Evolutionary conservation across 2,797 vertebrate species (phyloP), one percentile per base, ranked within the genome.

Genomic region (Neomorphus geoffroyi): DNA sequence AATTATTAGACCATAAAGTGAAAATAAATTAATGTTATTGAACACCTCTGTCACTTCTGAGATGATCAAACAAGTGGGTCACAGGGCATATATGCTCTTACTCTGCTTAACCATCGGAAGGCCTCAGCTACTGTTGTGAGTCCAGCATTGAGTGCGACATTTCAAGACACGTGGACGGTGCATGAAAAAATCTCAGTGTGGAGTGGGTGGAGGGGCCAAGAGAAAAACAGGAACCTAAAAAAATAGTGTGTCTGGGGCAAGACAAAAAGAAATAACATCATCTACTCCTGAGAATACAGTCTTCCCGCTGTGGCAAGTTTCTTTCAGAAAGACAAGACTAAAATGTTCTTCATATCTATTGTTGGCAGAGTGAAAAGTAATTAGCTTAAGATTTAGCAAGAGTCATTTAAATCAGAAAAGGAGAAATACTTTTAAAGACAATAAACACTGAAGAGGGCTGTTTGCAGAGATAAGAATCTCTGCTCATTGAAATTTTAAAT

Each of bases 401-500:
- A 79, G 53, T 60, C 27, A n/a, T 58, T 64, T 58, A 75, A 90
- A 32, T 70, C 19, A 70, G 62, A 88, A 93, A 93, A 86, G 48
- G 26, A 92, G 54, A 90, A 92, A 78, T 57, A 54, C 6, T 91
- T 81, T 78, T 74, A 88, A 93, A 43, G 46, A 79, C 39, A 77
- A 86, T 51, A 86, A 84, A 89, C 57, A 73, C 28, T 26, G 45
- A 86, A 90, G n/a, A 67, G 89, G 39, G 21, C 24, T 95, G 33
- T 87, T 96, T 92, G 90, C 77, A 69, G 86, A 90, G 45, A 54
- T 39, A 32, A 32, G 61, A 81, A 92, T 70, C 64, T 94, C 73
- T 90, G 66, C n/a, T 30, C 48, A 53, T 2, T 66, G 70, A 87
- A 80, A 82, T 60, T 77, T 81, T 92, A 84, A 96, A 92, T 90